These are phyloP conservation scores for Mythimna lalbum DNA, from an alignment of 2,888 invertebrate species.

Conservation along the genomic window DNA sequence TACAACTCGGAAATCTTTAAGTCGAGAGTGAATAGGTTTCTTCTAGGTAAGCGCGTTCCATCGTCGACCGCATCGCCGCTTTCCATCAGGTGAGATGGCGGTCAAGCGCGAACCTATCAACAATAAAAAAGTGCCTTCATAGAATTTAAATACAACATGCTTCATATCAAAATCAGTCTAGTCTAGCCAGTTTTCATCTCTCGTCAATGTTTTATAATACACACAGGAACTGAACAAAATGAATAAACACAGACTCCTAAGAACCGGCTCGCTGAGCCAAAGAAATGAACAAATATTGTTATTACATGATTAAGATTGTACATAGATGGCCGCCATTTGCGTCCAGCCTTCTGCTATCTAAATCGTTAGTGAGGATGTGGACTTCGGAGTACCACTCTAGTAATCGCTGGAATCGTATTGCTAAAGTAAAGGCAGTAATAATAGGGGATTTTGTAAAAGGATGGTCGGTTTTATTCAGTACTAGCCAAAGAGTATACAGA, in stretches of 20 bases:
- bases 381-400: conserved; percentile 21
- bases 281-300: conserved; percentile 56
- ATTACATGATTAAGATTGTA: conserved; percentile 58
- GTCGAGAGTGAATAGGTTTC: no score
- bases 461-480: conserved; percentile 9
- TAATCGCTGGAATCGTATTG: conserved; percentile 29
- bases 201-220: conserved; percentile 7
- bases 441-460: conserved; percentile 29
- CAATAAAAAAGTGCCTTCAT: not conserved
- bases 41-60: no score
- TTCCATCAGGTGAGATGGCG: no score
- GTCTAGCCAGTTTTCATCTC: conserved; percentile 3
- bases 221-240: conserved; percentile 16
- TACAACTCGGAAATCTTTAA: no score
- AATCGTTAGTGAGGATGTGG: conserved; percentile 40
- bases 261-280: conserved; percentile 39
- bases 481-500: no score
- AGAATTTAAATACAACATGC: not conserved
- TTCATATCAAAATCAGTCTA: conserved; percentile 7
- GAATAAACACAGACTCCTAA: conserved; percentile 22
- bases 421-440: conserved; percentile 32
- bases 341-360: conserved; percentile 54
- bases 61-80: no score
- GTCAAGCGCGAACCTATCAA: no score
- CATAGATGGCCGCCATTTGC: conserved; percentile 42